Conservation (phyloP, 2,797 vertebrate genomes). For the Takifugu ocellatus region DNA sequence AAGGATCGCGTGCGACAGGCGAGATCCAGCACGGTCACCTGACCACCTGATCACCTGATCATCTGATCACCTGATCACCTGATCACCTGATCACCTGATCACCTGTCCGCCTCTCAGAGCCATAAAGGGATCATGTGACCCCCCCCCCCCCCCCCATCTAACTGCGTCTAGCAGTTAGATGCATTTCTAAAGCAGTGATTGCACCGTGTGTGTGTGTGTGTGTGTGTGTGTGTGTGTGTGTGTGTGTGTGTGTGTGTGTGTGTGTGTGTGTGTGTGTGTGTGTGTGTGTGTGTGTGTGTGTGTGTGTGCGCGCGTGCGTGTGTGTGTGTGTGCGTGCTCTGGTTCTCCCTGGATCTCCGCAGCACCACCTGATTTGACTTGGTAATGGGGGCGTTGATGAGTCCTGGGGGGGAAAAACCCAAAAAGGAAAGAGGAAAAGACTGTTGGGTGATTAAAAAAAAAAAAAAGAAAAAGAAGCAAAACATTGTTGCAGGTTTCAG, state of each 20-base stretch:
- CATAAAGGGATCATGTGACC: too few species aligned
- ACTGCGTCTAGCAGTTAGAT: too few species aligned
- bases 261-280: constrained; percentile 26
- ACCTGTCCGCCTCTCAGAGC: constrained; percentile 23
- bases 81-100: too few species aligned
- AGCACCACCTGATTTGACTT: constrained; percentile 98
- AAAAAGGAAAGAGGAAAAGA: constrained; percentile 70
- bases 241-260: constrained; percentile 5
- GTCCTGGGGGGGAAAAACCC: constrained; percentile 78
- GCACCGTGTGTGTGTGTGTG: constrained; percentile 30
- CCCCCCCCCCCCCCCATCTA: too few species aligned
- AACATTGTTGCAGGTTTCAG: constrained; percentile 10
- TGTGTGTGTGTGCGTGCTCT: constrained; percentile 9
- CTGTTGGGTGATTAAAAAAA: constrained; percentile 68
- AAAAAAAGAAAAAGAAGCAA: constrained; percentile 26
- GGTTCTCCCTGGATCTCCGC: constrained; percentile 79
- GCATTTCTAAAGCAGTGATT: constrained; percentile 45
- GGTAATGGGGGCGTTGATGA: constrained; percentile 95
- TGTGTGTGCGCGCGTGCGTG: constrained; percentile 25
- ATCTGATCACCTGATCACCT: too few species aligned
- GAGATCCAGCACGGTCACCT: constrained; percentile 54
- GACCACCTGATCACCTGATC: too few species aligned
- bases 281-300: constrained; percentile 26
- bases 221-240: constrained; percentile 8
- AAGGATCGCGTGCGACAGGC: constrained; percentile 76